Evolutionary conservation across 2,888 invertebrate species (phyloP), one percentile per base, ranked within the genome.

Genomic region (Peribatodes rhomboidaria): DNA sequence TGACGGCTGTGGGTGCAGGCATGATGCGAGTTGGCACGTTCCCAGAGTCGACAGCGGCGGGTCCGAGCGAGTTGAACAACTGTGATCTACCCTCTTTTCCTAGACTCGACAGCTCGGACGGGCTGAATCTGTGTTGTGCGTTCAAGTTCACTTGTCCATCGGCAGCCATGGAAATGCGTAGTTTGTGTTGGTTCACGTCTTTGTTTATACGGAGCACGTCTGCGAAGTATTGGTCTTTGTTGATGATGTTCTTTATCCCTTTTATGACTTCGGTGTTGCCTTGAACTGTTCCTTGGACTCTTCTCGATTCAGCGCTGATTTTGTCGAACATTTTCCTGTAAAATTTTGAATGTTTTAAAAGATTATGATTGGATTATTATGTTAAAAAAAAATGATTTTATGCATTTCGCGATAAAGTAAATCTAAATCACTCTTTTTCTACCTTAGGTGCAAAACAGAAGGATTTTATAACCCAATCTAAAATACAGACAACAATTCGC

Each of bases 271-370:
- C 94, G 0, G 94, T 88, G 76, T 91, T 93, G 22, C 94, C 95
- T 68, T 88, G 87, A 1, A 89, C 77, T 8, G 88, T 74, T 22
- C 94, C 94, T 71, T 93, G 89, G 0, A 89, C 78, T 37, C 93
- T 79, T 16, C 94, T 84, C 0, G 94, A 93, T 75, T 94, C 94
- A 1, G 94, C 94, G 74, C 93, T 86, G 72, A 95, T 78, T 81
- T 94, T 94, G 74, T 94, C 94, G 74, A 94, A 95, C 57, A 94
- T 94, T 92, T 93, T 94, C 70, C 95, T 94, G 84, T 6, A 84
- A 72, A 61, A 47, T 54, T 60, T 14, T 2, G 8, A 14, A 14
- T 14, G 10, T 35, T 35, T 11, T 11, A 2, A 1, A 11, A 35
- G 1, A 4, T 10, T 37, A 37, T 37, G 37, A 13, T 37, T 7